Conservation (phyloP, 2,113 vertebrate genomes). For the Marcusenius ussheri region DNA sequence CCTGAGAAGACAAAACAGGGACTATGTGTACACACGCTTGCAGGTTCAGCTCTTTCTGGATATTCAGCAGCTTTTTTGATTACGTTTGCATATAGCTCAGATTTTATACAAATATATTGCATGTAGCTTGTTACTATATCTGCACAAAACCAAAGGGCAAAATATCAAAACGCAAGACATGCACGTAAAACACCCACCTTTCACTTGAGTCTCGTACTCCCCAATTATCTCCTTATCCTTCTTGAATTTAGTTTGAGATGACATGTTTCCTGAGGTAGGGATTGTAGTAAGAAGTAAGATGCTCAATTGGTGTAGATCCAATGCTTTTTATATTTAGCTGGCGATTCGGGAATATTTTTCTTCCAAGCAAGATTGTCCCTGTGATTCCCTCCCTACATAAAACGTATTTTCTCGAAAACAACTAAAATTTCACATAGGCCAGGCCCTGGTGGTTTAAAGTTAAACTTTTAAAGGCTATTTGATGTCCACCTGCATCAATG, state of each 20-base stretch:
- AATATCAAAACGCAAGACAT: background rate
- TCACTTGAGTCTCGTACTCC: constrained; percentile 93
- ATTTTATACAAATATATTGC: background rate
- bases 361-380: constrained; percentile 7
- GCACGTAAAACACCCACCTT: constrained; percentile 64
- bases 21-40: background rate
- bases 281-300: constrained; percentile 44
- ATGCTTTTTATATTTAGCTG: background rate
- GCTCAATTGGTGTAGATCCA: constrained; percentile 29
- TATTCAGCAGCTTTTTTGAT: background rate
- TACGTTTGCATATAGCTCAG: background rate
- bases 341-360: background rate
- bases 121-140: background rate
- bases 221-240: constrained; percentile 97
- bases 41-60: background rate
- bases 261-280: constrained; percentile 66
- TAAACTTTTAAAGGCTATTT: constrained; percentile 20
- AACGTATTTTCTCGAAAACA: constrained; percentile 5
- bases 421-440: background rate
- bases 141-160: background rate
- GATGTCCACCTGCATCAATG: constrained; percentile 23
- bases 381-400: background rate
- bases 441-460: background rate
- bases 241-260: constrained; percentile 86
- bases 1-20: background rate